Conservation (phyloP, 2,113 vertebrate species). For the Rallus limicola region DNA sequence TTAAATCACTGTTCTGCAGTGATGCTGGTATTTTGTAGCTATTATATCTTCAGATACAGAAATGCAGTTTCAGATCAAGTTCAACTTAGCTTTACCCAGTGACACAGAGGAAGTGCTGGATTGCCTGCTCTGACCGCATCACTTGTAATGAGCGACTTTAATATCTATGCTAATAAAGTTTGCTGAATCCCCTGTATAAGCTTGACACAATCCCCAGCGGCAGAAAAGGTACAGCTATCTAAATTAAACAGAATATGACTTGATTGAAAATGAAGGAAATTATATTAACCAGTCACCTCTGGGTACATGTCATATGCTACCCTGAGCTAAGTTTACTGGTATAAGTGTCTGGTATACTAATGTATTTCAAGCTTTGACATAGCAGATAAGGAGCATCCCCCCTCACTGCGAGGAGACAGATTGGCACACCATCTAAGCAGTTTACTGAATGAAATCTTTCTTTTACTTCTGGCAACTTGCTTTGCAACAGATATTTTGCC, state of each 20-base stretch:
- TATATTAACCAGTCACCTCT: slow-evolving; percentile 42
- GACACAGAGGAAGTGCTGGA: neutral
- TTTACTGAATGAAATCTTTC: neutral
- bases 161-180: slow-evolving; percentile 51
- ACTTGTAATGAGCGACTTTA: slow-evolving; percentile 33
- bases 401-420: neutral
- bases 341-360: neutral
- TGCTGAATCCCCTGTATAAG: neutral
- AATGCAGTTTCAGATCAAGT: neutral
- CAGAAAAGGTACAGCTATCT: slow-evolving; percentile 13
- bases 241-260: slow-evolving; percentile 47
- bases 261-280: slow-evolving; percentile 49
- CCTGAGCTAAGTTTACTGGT: neutral
- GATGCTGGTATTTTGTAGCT: neutral
- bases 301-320: neutral
- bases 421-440: neutral
- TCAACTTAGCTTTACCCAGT: neutral
- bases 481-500: neutral
- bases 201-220: slow-evolving; percentile 1
- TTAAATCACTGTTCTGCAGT: neutral
- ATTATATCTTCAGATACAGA: neutral
- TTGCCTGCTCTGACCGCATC: neutral
- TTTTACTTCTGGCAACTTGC: neutral
- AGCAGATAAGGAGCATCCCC: neutral
- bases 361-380: neutral